Evolutionary conservation across 2,113 vertebrate species (phyloP).

Genomic region (Acanthochromis polyacanthus): DNA sequence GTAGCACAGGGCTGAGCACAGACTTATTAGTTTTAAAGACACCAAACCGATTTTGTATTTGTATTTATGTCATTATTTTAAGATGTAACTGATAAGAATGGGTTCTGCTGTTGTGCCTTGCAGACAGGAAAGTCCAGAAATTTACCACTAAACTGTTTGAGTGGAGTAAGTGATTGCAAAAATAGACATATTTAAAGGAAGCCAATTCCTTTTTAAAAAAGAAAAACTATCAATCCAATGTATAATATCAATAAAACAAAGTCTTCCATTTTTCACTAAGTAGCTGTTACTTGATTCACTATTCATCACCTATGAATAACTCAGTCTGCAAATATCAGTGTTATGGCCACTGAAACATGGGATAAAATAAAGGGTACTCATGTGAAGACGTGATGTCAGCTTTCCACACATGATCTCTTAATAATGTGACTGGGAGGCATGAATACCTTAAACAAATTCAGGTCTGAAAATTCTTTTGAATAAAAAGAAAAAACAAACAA

Average conservation of each 20-base stretch:
- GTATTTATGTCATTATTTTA: background rate
- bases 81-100: background rate
- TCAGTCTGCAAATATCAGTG: background rate
- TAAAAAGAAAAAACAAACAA: background rate
- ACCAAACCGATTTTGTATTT: background rate
- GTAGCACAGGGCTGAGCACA: background rate
- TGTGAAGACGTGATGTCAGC: background rate
- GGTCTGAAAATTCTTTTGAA: background rate
- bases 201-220: background rate
- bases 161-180: background rate
- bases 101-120: no score
- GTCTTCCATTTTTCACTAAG: background rate
- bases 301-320: background rate
- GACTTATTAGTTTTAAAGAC: background rate
- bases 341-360: background rate
- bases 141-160: background rate
- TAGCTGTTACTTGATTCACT: background rate
- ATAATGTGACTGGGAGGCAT: conserved; percentile 7
- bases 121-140: background rate
- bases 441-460: background rate
- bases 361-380: background rate
- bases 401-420: conserved; percentile 1
- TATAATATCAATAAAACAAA: background rate
- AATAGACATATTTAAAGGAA: background rate
- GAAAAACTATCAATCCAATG: background rate